A percentile compares a stretch with the other conserved stretches of the same genome.
These are phyloP conservation scores for Solenopsis fugax DNA, from an alignment of 1,140 invertebrate genomes.

Conservation along the genomic window DNA sequence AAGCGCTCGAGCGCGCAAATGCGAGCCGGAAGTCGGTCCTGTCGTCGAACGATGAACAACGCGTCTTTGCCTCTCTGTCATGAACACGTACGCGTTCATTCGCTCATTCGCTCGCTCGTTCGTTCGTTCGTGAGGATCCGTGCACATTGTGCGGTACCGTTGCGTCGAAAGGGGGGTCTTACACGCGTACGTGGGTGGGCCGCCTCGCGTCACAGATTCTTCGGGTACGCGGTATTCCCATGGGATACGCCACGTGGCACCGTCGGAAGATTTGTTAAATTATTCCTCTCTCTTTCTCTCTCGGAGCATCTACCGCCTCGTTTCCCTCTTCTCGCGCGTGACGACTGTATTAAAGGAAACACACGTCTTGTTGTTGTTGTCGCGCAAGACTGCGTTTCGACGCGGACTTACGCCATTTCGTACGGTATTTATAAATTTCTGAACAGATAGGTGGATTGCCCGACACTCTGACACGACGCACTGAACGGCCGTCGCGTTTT, in stretches of 20 bases:
- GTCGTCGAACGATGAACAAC: slow-evolving; percentile 74
- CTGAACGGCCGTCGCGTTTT: neutral
- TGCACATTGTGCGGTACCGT: slow-evolving; percentile 69
- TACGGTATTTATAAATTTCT: slow-evolving; percentile 14
- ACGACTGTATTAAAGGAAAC: slow-evolving; percentile 62
- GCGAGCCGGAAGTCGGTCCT: slow-evolving; percentile 76
- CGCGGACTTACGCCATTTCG: neutral
- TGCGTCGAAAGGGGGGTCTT: slow-evolving; percentile 67
- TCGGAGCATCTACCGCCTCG: slow-evolving; percentile 8
- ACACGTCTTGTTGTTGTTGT: neutral
- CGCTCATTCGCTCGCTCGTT: slow-evolving; percentile 11
- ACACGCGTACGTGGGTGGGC: slow-evolving; percentile 73
- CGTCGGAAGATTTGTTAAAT: slow-evolving; percentile 71
- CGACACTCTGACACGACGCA: neutral
- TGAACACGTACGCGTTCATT: neutral
- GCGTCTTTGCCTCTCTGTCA: too few species aligned
- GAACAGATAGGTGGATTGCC: slow-evolving; percentile 23
- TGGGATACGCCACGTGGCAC: slow-evolving; percentile 67
- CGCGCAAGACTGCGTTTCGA: neutral
- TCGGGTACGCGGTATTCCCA: slow-evolving; percentile 66
- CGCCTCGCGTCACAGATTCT: slow-evolving; percentile 70
- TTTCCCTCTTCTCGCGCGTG: slow-evolving; percentile 28
- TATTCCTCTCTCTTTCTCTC: slow-evolving; percentile 40
- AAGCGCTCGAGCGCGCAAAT: slow-evolving; percentile 68
- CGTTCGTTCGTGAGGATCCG: slow-evolving; percentile 30